Evolutionary conservation across 2,113 vertebrate species (phyloP).

Genomic region (Actenoides lindsayi): DNA sequence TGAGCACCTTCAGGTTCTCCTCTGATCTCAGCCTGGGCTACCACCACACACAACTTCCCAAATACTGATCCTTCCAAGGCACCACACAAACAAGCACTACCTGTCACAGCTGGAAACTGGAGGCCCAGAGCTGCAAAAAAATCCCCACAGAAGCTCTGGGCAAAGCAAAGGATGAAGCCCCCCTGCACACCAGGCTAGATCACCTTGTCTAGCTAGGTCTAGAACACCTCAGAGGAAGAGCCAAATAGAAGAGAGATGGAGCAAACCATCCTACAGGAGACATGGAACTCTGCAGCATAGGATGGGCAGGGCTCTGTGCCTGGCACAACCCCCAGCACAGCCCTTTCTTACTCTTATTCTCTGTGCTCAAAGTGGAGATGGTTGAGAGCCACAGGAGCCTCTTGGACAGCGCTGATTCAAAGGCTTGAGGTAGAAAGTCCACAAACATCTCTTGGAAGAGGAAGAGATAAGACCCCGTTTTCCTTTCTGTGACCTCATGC

Average conservation of each 20-base stretch:
- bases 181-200: not conserved
- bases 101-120: not conserved
- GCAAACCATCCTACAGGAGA: not conserved
- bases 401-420: not conserved
- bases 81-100: not conserved
- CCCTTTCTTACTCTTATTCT: not conserved
- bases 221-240: not conserved
- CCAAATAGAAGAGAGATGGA: not conserved
- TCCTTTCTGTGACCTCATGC: not conserved
- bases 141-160: not conserved
- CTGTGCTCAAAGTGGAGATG: not conserved
- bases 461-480: not conserved
- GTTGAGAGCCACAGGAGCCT: not conserved
- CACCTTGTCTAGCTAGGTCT: not conserved
- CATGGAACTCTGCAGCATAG: not conserved
- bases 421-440: not conserved
- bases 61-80: not conserved
- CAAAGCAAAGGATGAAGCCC: not conserved
- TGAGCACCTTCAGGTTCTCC: not conserved
- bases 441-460: not conserved
- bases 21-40: not conserved
- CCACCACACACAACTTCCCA: not conserved
- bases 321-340: fast-evolving
- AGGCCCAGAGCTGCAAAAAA: not conserved
- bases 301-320: not conserved